These are phyloP conservation scores for Platichthys flesus DNA, from an alignment of 2,113 vertebrate genomes.

Conservation along the genomic window DNA sequence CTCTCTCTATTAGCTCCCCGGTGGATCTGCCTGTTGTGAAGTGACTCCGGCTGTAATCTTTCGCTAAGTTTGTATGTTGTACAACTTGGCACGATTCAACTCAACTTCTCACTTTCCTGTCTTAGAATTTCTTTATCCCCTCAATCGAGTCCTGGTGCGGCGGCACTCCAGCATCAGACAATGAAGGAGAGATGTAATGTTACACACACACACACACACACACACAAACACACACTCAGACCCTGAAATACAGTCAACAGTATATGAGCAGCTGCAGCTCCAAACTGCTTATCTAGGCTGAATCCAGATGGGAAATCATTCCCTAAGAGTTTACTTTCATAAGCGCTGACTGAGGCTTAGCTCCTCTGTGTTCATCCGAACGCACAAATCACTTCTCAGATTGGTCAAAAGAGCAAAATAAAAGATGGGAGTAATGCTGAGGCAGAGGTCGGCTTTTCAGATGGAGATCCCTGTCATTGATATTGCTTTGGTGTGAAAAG, in stretches of 20 bases:
- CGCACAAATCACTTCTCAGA: slow-evolving; percentile 65
- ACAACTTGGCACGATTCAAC: slow-evolving; percentile 50
- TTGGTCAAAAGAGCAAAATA: slow-evolving; percentile 54
- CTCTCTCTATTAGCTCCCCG: slow-evolving; percentile 51
- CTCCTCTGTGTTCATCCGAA: slow-evolving; percentile 58
- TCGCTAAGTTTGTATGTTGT: slow-evolving; percentile 82
- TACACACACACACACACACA: neutral
- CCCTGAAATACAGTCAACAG: slow-evolving; percentile 69
- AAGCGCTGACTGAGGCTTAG: slow-evolving; percentile 62
- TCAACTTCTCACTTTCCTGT: slow-evolving; percentile 45
- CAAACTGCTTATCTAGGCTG: slow-evolving; percentile 71
- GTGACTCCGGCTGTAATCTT: slow-evolving; percentile 85
- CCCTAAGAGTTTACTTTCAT: slow-evolving; percentile 74
- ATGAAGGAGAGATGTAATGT: slow-evolving; percentile 55
- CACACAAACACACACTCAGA: slow-evolving; percentile 26
- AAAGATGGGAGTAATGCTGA: slow-evolving; percentile 30
- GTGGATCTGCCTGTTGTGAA: slow-evolving; percentile 55
- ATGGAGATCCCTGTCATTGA: slow-evolving; percentile 42
- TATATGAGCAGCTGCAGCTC: slow-evolving; percentile 66
- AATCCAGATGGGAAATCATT: slow-evolving; percentile 80
- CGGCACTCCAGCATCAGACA: slow-evolving; percentile 47
- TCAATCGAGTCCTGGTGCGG: neutral
- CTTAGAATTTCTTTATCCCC: neutral
- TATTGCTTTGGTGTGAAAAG: slow-evolving; percentile 16
- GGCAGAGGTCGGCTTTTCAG: slow-evolving; percentile 25